Evolutionary conservation across 2,888 invertebrate genomes (phyloP).

Genomic region (Philonicus albiceps): DNA sequence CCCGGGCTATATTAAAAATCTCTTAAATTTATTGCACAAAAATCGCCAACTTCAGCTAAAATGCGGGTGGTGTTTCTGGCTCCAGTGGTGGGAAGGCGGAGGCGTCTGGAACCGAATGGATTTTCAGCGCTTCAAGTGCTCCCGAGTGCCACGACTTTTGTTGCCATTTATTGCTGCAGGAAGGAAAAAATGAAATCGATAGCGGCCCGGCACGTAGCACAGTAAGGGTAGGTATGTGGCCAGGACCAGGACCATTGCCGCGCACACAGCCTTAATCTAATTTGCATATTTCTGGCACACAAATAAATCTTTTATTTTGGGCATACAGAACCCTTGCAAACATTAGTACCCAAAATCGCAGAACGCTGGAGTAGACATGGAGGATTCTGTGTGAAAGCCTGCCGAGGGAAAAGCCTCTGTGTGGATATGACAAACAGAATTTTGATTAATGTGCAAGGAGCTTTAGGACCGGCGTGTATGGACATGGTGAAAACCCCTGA

Average conservation of each 20-base stretch:
- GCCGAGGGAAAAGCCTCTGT: neutral
- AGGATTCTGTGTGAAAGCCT: neutral
- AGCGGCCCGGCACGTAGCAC: neutral
- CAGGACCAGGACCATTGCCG: neutral
- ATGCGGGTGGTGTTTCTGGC: neutral
- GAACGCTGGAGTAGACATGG: neutral
- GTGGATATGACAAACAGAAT: conserved; percentile 40
- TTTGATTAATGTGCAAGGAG: conserved; percentile 31
- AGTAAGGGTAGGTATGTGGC: conserved; percentile 2
- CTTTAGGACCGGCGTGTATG: neutral
- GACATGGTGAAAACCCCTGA: neutral
- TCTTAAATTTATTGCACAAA: conserved; percentile 34
- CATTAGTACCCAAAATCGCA: conserved; percentile 32
- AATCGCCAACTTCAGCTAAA: conserved; percentile 34
- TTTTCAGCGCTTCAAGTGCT: conserved; percentile 10
- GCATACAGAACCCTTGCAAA: conserved; percentile 27
- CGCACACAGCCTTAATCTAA: conserved; percentile 36
- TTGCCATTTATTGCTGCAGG: conserved; percentile 23
- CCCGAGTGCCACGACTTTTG: conserved; percentile 29
- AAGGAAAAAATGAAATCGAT: conserved; percentile 39
- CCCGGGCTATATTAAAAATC: conserved; percentile 27
- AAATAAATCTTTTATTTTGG: conserved; percentile 41
- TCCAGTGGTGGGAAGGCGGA: neutral
- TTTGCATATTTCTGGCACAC: conserved; percentile 41
- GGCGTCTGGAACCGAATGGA: conserved; percentile 9